phyloP scores from a whole-genome alignment of 1,140 invertebrate species.

The Drosophila burlai region DNA sequence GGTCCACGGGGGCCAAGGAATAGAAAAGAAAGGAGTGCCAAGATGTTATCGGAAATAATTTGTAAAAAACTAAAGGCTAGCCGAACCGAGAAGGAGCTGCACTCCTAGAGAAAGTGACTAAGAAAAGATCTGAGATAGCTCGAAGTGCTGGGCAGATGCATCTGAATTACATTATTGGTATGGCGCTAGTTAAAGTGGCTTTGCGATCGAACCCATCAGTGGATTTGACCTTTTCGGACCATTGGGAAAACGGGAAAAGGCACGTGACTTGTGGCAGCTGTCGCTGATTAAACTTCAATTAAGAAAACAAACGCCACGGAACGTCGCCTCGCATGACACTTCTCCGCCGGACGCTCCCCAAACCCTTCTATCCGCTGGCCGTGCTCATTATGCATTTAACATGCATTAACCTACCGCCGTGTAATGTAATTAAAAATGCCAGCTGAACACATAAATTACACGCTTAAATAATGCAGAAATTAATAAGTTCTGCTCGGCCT shows the following conservation, averaged over 20 bases:
- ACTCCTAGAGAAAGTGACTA: not conserved
- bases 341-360: constrained; percentile 11
- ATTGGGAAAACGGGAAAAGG: constrained; percentile 16
- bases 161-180: not conserved
- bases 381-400: constrained; percentile 73
- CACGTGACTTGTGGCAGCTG: constrained; percentile 57
- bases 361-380: not conserved
- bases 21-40: not conserved
- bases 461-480: constrained; percentile 82
- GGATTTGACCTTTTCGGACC: constrained; percentile 37
- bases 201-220: constrained; percentile 9
- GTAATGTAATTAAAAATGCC: constrained; percentile 81
- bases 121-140: constrained; percentile 12
- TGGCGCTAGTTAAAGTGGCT: constrained; percentile 5
- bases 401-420: constrained; percentile 77
- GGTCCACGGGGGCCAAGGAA: constrained; percentile 11
- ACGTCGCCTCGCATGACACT: constrained; percentile 59
- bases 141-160: not conserved
- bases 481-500: constrained; percentile 71
- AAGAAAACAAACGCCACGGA: constrained; percentile 76
- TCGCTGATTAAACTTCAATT: constrained; percentile 77
- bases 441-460: constrained; percentile 80
- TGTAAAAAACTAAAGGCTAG: constrained; percentile 47
- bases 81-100: not conserved
- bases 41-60: constrained; percentile 76